These are phyloP conservation scores for Mesoclemmys tuberculata DNA, from an alignment of 2,113 vertebrate genomes.

Conservation along the genomic window DNA sequence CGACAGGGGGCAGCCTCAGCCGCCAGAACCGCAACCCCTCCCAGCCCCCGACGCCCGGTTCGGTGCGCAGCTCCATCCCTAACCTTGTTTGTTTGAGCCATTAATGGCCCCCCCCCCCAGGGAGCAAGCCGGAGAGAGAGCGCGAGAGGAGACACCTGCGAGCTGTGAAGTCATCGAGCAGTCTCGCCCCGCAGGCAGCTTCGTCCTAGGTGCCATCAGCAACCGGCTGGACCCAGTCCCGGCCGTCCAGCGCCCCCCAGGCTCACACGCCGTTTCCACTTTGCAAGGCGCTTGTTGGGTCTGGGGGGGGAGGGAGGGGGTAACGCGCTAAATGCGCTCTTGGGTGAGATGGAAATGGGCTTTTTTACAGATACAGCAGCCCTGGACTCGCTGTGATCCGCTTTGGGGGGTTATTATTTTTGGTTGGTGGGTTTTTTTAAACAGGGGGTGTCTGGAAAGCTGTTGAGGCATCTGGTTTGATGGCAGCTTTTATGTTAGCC, in stretches of 20 bases:
- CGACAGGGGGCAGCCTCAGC: slow-evolving; percentile 79
- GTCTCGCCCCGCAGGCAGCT: too few species aligned
- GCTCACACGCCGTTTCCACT: background rate
- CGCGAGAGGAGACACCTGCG: slow-evolving; percentile 30
- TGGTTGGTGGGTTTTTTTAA: too few species aligned
- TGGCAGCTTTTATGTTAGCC: slow-evolving; percentile 28
- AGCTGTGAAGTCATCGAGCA: background rate
- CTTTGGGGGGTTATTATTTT: background rate
- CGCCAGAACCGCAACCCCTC: background rate
- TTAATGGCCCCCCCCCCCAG: background rate
- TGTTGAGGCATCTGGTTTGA: slow-evolving; percentile 63
- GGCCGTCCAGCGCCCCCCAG: background rate
- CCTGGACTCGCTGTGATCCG: slow-evolving; percentile 58
- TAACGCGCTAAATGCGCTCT: slow-evolving; percentile 36
- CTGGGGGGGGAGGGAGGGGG: background rate
- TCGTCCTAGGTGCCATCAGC: background rate
- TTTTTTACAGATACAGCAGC: slow-evolving; percentile 55
- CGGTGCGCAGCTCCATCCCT: background rate
- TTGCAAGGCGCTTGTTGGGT: background rate
- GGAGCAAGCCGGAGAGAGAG: background rate
- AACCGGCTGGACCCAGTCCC: background rate
- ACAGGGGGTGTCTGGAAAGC: slow-evolving; percentile 65
- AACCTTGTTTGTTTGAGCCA: background rate
- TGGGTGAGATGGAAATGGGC: slow-evolving; percentile 47
- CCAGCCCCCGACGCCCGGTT: background rate